Base-by-base conservation (phyloP, 2,797 vertebrate species). In the Staurois parvus region DNA sequence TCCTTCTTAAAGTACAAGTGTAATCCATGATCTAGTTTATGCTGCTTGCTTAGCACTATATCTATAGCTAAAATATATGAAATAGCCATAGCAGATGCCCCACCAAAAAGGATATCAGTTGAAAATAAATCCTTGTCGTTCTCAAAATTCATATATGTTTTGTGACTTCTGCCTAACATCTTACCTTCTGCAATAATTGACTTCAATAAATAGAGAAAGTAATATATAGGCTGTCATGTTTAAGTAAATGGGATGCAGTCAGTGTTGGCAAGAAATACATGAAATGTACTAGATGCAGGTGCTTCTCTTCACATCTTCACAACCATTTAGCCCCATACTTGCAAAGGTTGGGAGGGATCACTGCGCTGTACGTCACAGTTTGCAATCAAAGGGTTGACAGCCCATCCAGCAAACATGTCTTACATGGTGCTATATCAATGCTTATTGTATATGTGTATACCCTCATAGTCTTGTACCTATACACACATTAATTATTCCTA, bases 261-360 rank as follows among this genome's bases (percentile, higher is more conserved):
- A 17, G 42, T 34, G 24, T 37, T 48, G 37, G 17, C 21, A 45
- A 79, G 40, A 56, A 68, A 67, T 15, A 81, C 29, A 69, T 37
- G 32, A 56, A 37, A 72, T 62, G 4, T 40, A 66, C 64, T 56
- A 11, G 56, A 34, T 40, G 48, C 74, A 70, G 15, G 69, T 48
- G 76, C 32, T 77, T 84, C 64, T 2, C 52, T 70, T 79, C 40
- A 79, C 26, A 48, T 79, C 52, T 84, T 79, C 52, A 73, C 26
- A 42, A 45, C 42, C 82, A 77, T 76, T 84, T 77, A 77, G 82
- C 74, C 74, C 52, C 42, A 69, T 26, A n/a, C 64, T 84, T 70
- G 74, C 40, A 77, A 62, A 77, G 82, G 82, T 84, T 76, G 64
- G 82, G 66, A 72, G 74, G 73, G 82, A 76, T 84, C 82, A 77